Evolutionary conservation across 2,113 vertebrate genomes (phyloP).

Genomic region (Bucco capensis): DNA sequence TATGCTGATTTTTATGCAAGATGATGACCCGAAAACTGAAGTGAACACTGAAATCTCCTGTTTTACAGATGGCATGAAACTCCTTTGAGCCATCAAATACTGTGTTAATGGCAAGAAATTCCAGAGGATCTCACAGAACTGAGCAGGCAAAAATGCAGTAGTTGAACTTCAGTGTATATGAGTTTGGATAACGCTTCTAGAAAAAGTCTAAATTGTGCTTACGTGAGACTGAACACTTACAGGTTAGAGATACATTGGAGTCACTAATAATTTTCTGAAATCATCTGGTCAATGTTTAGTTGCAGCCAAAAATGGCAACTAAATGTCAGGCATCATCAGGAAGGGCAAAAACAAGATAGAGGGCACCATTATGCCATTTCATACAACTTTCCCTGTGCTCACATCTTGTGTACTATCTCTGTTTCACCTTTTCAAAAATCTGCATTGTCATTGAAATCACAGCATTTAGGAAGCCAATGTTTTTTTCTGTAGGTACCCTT

Average conservation of each 20-base stretch:
- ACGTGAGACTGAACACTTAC: not conserved
- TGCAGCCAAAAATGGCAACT: not conserved
- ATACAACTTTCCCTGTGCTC: too few species aligned
- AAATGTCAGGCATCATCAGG: not conserved
- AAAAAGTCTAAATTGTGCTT: not conserved
- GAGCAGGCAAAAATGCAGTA: not conserved
- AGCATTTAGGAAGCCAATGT: not conserved
- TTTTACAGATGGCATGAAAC: not conserved
- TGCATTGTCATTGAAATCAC: accelerated
- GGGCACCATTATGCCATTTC: not conserved
- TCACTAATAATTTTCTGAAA: not conserved
- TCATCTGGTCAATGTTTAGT: accelerated
- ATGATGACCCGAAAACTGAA: not conserved
- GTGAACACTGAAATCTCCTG: not conserved
- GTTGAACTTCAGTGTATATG: accelerated
- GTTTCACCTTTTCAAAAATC: not conserved
- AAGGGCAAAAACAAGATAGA: not conserved
- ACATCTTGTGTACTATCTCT: too few species aligned
- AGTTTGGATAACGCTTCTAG: not conserved
- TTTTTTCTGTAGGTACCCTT: not conserved
- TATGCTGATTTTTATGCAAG: not conserved
- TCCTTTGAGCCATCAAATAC: not conserved
- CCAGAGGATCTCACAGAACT: not conserved
- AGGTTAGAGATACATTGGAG: not conserved
- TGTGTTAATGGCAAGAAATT: not conserved